phyloP scores from a whole-genome alignment of 2,113 vertebrate species.

The Pterocles orientalis region DNA sequence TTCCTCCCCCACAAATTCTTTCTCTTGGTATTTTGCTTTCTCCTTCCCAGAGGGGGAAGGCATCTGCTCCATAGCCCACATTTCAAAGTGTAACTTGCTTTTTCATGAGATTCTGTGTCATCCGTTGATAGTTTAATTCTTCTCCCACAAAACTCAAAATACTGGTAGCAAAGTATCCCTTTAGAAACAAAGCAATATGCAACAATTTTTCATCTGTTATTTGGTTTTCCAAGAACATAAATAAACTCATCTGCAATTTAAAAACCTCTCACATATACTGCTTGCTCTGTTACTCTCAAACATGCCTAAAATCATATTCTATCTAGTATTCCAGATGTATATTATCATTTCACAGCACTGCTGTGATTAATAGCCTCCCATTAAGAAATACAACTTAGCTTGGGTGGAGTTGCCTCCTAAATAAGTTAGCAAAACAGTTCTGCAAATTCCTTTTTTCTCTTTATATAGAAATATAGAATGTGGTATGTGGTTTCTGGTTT shows the following conservation, averaged over 20 bases:
- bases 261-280: background rate
- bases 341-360: background rate
- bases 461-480: slow-evolving; percentile 44
- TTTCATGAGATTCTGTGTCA: background rate
- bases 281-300: background rate
- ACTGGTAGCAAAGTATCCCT: background rate
- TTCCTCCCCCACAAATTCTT: slow-evolving; percentile 14
- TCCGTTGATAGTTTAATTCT: background rate
- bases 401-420: slow-evolving; percentile 43
- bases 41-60: background rate
- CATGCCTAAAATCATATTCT: background rate
- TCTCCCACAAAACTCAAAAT: background rate
- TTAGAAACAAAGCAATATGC: background rate
- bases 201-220: background rate
- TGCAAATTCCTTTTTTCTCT: slow-evolving; percentile 38
- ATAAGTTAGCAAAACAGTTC: slow-evolving; percentile 24
- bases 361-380: slow-evolving; percentile 16
- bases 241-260: background rate
- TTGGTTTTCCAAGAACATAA: background rate
- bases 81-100: background rate
- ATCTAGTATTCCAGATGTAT: background rate
- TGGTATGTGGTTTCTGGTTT: slow-evolving; percentile 48
- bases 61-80: background rate
- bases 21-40: background rate
- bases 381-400: background rate